Evolutionary conservation across 2,113 vertebrate genomes (phyloP).

Genomic region (Ellobius talpinus): DNA sequence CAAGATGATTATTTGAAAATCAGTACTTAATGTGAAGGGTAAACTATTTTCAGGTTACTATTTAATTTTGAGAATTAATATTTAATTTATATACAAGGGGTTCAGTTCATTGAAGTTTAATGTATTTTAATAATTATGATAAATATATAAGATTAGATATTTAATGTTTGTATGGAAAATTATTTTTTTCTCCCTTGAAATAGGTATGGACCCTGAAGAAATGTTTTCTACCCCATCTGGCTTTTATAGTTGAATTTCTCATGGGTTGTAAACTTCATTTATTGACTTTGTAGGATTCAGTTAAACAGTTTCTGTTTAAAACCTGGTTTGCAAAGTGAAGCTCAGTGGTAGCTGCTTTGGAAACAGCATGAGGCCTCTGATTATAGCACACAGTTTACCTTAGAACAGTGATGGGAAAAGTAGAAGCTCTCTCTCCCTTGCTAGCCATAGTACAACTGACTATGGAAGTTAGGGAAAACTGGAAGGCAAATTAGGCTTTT

Average conservation of each 20-base stretch:
- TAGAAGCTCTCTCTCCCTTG: background rate
- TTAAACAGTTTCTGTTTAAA: background rate
- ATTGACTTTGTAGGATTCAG: constrained; percentile 36
- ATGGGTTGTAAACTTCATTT: background rate
- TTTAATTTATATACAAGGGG: background rate
- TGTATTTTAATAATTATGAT: constrained; percentile 35
- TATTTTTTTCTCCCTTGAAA: constrained; percentile 20
- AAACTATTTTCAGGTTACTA: background rate
- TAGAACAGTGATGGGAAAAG: background rate
- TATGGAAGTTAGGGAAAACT: background rate
- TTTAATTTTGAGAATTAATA: background rate
- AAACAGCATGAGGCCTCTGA: background rate
- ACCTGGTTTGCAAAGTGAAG: constrained; percentile 28
- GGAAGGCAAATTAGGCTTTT: background rate
- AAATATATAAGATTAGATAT: no score
- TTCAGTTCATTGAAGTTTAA: background rate
- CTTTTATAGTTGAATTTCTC: constrained; percentile 14
- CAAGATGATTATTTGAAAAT: constrained; percentile 17
- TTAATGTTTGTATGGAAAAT: background rate
- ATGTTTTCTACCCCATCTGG: background rate
- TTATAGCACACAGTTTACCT: background rate
- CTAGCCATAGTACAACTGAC: background rate
- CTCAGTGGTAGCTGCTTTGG: background rate
- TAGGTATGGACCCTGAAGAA: constrained; percentile 33
- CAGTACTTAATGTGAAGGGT: background rate